phyloP scores from a whole-genome alignment of 2,113 vertebrate genomes.

The Suncus etruscus region DNA sequence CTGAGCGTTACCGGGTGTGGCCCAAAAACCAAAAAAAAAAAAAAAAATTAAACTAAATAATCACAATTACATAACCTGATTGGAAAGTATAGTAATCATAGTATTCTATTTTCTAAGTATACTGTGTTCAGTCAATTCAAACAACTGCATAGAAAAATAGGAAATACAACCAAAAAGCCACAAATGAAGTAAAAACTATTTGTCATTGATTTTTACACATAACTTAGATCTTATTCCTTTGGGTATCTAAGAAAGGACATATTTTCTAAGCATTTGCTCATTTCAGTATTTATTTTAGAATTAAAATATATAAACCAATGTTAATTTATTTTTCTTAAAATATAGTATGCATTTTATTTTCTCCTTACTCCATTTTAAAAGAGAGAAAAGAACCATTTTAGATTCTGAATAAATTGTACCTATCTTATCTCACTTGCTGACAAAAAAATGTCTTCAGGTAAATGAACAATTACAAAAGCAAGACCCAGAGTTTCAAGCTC shows the following conservation, averaged over 20 bases:
- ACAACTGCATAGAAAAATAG: constrained; percentile 16
- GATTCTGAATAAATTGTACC: constrained; percentile 62
- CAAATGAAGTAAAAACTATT: constrained; percentile 56
- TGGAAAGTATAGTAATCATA: constrained; percentile 50
- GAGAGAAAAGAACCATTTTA: constrained; percentile 33
- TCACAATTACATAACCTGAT: constrained; percentile 57
- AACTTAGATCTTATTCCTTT: constrained; percentile 49
- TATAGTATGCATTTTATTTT: constrained; percentile 53
- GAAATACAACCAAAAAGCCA: constrained; percentile 32
- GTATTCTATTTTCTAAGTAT: constrained; percentile 45
- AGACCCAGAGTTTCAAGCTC: background rate
- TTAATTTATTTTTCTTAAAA: constrained; percentile 36
- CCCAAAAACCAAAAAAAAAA: no score
- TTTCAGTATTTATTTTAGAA: constrained; percentile 27
- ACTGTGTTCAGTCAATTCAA: constrained; percentile 36
- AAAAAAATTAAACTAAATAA: constrained; percentile 54
- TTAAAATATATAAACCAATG: constrained; percentile 59
- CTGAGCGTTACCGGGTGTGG: no score
- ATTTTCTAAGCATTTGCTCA: constrained; percentile 26
- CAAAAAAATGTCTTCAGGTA: constrained; percentile 55
- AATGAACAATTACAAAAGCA: constrained; percentile 15
- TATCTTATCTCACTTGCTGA: constrained; percentile 39
- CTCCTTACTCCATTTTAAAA: constrained; percentile 43
- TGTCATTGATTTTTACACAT: constrained; percentile 57
- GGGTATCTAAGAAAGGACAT: constrained; percentile 52